Evolutionary conservation across 2,113 vertebrate species (phyloP).

Genomic region (Ciconia boyciana): DNA sequence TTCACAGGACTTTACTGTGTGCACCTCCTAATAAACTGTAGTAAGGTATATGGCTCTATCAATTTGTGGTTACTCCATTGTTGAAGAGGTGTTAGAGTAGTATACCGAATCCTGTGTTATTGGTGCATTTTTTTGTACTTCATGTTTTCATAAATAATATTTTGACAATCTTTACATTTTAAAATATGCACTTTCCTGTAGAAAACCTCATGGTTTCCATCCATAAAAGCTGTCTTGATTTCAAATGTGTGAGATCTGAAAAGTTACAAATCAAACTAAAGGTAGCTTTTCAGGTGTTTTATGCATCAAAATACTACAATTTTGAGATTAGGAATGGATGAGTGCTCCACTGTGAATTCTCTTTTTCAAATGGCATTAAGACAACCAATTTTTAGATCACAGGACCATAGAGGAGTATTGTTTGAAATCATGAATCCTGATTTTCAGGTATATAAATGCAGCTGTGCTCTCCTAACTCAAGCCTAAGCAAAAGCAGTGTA

Average conservation of each 20-base stretch:
- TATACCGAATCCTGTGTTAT: not conserved
- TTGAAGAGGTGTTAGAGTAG: not conserved
- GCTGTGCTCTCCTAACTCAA: not conserved
- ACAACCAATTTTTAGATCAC: not conserved
- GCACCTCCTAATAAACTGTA: not conserved
- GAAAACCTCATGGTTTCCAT: not conserved
- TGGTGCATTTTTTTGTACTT: not conserved
- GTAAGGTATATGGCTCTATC: not conserved
- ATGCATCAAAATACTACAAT: not conserved
- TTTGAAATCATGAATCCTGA: not conserved
- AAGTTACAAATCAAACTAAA: not conserved
- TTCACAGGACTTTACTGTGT: not conserved
- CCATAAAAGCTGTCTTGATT: not conserved
- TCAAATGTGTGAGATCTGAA: not conserved
- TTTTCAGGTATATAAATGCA: not conserved
- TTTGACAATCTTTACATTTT: not conserved
- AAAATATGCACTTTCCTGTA: not conserved
- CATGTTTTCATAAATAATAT: not conserved
- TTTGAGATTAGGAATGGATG: not conserved
- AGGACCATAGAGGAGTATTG: not conserved
- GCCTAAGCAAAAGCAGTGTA: not conserved
- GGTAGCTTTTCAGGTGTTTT: not conserved
- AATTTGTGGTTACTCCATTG: not conserved
- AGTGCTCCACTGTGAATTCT: not conserved
- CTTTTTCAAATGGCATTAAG: not conserved